A percentile compares a stretch with the other conserved stretches of the same genome.
phyloP scores from a whole-genome alignment of 2,797 vertebrate genomes.

The Protosalanx chinensis region DNA sequence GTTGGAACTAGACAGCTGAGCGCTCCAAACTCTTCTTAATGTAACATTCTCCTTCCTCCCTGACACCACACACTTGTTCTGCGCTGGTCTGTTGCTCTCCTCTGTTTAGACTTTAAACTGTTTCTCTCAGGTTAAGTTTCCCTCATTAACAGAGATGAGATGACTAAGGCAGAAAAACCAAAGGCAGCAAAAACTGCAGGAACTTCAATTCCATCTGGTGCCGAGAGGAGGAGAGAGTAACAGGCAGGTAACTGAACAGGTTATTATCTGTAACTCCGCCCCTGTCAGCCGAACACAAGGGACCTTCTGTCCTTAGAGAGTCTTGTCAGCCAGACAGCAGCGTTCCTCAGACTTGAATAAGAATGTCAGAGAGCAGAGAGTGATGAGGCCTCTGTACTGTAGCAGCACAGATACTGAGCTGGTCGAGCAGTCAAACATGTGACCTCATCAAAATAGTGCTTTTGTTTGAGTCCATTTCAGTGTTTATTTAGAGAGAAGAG shows the following conservation, averaged over 20 bases:
- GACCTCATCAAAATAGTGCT: background rate
- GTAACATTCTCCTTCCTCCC: background rate
- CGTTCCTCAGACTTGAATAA: constrained; percentile 38
- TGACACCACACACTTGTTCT: background rate
- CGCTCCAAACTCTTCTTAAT: background rate
- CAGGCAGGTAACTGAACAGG: background rate
- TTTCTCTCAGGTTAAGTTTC: no score
- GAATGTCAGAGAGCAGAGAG: constrained; percentile 44
- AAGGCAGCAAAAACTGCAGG: no score
- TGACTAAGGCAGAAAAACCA: no score
- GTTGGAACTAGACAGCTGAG: background rate
- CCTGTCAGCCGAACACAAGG: constrained; percentile 27
- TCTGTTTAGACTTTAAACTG: no score
- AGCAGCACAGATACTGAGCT: constrained; percentile 18
- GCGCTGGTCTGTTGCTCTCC: no score
- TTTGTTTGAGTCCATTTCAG: no score
- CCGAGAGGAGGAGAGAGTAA: background rate
- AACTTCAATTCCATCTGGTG: no score
- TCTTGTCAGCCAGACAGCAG: constrained; percentile 7
- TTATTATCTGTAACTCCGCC: constrained; percentile 14
- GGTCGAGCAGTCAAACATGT: background rate
- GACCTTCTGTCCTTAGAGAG: constrained; percentile 32
- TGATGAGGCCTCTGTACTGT: constrained; percentile 38
- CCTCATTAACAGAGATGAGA: no score
- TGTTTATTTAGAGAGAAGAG: no score